Conservation (phyloP, 2,797 vertebrate genomes). For the Merluccius polli region DNA sequence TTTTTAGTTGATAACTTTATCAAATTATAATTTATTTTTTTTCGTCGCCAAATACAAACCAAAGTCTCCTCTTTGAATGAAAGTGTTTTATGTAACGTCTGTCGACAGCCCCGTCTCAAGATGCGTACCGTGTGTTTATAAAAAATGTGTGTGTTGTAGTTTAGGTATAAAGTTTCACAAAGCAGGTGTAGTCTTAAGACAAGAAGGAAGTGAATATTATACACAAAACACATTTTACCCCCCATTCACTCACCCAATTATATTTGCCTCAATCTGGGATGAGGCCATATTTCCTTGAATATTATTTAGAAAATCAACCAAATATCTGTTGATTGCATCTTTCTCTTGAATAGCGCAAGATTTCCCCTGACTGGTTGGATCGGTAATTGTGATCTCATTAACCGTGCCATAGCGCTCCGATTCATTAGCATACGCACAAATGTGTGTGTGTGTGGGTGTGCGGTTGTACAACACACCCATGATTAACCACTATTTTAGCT, state of each 20-base stretch:
- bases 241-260: neutral
- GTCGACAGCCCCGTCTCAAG: neutral
- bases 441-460: conserved; percentile 7
- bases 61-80: neutral
- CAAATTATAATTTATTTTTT: no score
- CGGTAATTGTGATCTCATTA: conserved; percentile 25
- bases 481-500: conserved; percentile 31
- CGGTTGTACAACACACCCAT: conserved; percentile 21
- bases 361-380: neutral
- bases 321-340: conserved; percentile 8
- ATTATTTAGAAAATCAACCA: neutral
- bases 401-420: conserved; percentile 7
- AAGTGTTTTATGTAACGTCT: neutral
- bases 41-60: neutral
- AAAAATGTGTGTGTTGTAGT: neutral
- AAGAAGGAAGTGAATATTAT: neutral
- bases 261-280: neutral
- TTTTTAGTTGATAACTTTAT: neutral
- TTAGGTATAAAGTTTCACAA: neutral
- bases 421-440: conserved; percentile 4
- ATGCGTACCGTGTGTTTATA: neutral
- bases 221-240: neutral
- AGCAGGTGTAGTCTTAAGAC: neutral
- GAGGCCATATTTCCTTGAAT: neutral
- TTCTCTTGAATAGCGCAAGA: conserved; percentile 2